Evolutionary conservation across 2,113 vertebrate genomes (phyloP), one percentile per base, ranked within the genome.

Genomic region (Malurus alboscapulatus): DNA sequence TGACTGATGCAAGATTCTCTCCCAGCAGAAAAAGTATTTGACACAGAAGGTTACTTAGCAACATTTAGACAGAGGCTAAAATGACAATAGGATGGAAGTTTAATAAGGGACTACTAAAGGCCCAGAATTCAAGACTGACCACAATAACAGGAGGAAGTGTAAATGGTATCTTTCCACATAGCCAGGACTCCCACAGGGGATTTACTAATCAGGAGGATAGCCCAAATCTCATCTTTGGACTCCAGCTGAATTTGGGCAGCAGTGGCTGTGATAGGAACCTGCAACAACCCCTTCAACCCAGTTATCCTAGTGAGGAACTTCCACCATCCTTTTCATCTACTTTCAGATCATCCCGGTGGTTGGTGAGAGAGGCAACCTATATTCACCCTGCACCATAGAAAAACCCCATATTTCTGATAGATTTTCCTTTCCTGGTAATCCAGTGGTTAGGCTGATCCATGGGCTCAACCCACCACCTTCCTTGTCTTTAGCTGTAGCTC

Each of bases 41-140:
- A 95, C 93, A 91, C 36, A 48, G 91, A 78, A 96, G 91, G 93
- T 94, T 96, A 96, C 94, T 96, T 96, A 95, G 95, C 93, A 96
- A 96, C 94, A 95, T 96, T 96, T 96, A 96, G 87, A 68, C 87
- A 85, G 40, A 66, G 75, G 68, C 67, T 91, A 88, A 95, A 90
- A 92, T 51, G 75, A 93, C 75, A 88, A 85, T 67, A 53, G 53
- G 82, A 44, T 69, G 63, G 82, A 85, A 95, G 67, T 91, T 87
- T 95, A 96, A 87, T 87, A 92, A 92, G 48, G 36, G 55, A 62
- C 36, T 78, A 65, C 30, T 53, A 78, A 63, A 72, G 45, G 82
- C 45, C 74, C 77, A 82, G 77, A 71, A 80, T 85, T 84, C 51
- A 74, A 72, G 85, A 77, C 53, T 84, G 85, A 91, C 75, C 87